Conservation (phyloP, 1,140 invertebrate genomes). For the Spodoptera frugiperda region DNA sequence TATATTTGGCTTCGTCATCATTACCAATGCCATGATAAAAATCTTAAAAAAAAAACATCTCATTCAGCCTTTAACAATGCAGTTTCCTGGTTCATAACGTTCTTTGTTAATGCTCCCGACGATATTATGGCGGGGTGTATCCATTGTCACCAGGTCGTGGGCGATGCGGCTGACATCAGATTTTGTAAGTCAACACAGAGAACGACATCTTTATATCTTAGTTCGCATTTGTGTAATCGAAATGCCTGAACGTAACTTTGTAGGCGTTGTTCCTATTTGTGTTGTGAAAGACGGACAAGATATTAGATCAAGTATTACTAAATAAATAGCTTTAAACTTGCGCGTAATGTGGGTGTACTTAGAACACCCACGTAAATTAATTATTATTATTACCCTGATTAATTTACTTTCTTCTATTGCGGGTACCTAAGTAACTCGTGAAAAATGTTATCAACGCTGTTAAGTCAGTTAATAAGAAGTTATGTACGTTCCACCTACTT, state of each 20-base stretch:
- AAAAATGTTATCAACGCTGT: too few species aligned
- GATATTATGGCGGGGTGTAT: constrained; percentile 3
- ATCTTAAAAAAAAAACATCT: constrained; percentile 8
- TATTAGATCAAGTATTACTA: not conserved
- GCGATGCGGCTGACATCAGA: constrained; percentile 33
- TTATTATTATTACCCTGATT: too few species aligned
- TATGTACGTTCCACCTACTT: too few species aligned
- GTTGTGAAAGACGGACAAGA: constrained; percentile 5
- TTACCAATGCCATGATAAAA: not conserved
- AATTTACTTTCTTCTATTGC: too few species aligned
- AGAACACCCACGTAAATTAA: too few species aligned
- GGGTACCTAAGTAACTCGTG: too few species aligned
- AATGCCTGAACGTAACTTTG: not conserved
- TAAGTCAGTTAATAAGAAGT: too few species aligned
- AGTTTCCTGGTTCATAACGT: constrained; percentile 25
- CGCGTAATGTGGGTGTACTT: too few species aligned
- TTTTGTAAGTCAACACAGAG: not conserved
- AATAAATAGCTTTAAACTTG: not conserved
- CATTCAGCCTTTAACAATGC: constrained; percentile 1
- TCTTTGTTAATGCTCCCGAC: constrained; percentile 23
- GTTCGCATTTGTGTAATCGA: constrained; percentile 9
- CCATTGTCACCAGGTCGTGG: constrained; percentile 15
- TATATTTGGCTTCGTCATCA: not conserved
- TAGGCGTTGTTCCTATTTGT: constrained; percentile 1
- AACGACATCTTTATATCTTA: constrained; percentile 22